Conservation (phyloP, 2,113 vertebrate species). For the Eolophus roseicapilla region DNA sequence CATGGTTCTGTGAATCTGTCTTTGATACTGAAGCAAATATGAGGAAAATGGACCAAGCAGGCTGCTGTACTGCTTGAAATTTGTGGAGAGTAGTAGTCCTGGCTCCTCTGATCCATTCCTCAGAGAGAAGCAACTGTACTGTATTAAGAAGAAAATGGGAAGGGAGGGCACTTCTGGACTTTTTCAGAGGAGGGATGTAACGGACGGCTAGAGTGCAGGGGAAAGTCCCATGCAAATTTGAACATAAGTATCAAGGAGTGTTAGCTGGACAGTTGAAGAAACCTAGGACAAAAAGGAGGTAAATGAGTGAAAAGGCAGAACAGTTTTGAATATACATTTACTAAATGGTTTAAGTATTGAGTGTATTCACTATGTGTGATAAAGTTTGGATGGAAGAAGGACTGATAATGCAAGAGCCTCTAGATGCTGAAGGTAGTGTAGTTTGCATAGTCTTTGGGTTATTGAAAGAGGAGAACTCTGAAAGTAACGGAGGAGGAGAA, state of each 20-base stretch:
- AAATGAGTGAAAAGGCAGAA: neutral
- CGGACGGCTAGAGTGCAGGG: fast-evolving
- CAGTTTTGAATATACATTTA: neutral
- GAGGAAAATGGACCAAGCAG: neutral
- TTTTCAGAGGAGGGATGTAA: neutral
- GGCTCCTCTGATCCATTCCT: neutral
- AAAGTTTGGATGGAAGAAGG: neutral
- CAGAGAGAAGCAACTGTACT: neutral
- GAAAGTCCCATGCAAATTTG: neutral
- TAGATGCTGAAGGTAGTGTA: neutral
- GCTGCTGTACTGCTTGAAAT: neutral
- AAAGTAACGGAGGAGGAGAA: neutral
- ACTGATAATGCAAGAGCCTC: neutral
- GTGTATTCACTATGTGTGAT: neutral
- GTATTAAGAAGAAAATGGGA: neutral
- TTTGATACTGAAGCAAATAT: neutral
- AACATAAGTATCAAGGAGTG: neutral
- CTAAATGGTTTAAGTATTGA: neutral
- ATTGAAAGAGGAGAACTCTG: neutral
- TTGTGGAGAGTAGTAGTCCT: neutral
- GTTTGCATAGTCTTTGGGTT: neutral
- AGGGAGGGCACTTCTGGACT: neutral
- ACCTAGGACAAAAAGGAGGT: neutral
- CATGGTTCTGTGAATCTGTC: neutral
- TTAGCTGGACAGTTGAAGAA: neutral